phyloP scores from a whole-genome alignment of 2,888 invertebrate genomes.

The Punctoribates punctum region DNA sequence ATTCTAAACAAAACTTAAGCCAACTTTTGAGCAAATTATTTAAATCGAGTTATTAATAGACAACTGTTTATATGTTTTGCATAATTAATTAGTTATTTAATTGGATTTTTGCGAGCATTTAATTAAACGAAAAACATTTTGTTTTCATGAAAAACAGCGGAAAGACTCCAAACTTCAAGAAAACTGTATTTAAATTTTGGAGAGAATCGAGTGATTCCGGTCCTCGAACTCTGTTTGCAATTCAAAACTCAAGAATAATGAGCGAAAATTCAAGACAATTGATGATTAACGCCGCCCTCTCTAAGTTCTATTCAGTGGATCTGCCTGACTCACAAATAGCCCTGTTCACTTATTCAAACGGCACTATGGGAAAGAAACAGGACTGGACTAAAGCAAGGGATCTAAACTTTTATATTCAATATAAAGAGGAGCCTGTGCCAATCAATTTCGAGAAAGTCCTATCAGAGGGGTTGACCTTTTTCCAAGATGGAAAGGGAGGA shows the following conservation, averaged over 20 bases:
- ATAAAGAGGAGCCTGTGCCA: background rate
- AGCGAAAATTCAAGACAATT: too few relatives aligned
- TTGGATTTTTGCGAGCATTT: too few relatives aligned
- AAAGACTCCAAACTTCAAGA: too few relatives aligned
- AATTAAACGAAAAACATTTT: too few relatives aligned
- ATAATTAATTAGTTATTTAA: too few relatives aligned
- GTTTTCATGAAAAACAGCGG: too few relatives aligned
- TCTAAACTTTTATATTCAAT: background rate
- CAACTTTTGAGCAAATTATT: too few relatives aligned
- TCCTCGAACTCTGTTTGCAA: background rate
- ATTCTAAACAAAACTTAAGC: too few relatives aligned
- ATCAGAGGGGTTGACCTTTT: background rate
- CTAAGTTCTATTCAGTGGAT: background rate
- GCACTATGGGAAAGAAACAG: background rate
- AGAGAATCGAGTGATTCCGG: background rate
- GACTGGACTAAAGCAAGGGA: background rate
- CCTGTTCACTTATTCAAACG: background rate
- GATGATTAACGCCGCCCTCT: background rate
- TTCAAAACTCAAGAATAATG: background rate
- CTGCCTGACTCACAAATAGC: background rate
- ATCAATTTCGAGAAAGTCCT: background rate
- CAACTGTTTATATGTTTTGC: too few relatives aligned
- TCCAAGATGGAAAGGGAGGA: background rate
- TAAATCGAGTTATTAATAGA: too few relatives aligned
- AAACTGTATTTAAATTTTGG: too few relatives aligned